Base-by-base conservation (phyloP, 2,888 invertebrate species). In the Clitarchus hookeri region DNA sequence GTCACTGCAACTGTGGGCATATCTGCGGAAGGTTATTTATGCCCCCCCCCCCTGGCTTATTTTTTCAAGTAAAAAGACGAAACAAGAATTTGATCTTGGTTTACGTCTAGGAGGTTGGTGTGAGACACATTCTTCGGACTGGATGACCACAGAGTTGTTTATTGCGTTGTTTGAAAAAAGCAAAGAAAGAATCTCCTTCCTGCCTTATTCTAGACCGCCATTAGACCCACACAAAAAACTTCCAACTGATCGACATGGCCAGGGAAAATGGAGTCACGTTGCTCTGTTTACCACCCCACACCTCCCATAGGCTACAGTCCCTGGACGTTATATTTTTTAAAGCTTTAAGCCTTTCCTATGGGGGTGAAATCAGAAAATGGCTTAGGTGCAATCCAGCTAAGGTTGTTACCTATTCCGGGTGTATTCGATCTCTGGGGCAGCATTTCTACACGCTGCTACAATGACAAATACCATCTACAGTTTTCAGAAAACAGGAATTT, bases 291-390 rank as follows among this genome's bases (percentile, higher is more conserved):
- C 82, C 9, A 27, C 82, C 82, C 19, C 82, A 82, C 82, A 82
- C 82, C 27, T 82, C 82, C 80, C 80, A 80, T 19, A 80, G 80
- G n/a, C 80, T 80, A 11, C 79, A 85, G 85, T 79, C 85, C 9
- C 23, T 79, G n/a, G 89, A 89, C 82, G 88, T 78, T 89, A 88
- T 83, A n/a, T n/a, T n/a, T 88, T 89, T 85, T 36, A 86, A 86
- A 9, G 89, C 88, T 0, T 82, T 89, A 25, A 89, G 88, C 26
- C 86, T 87, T 16, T 88, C 89, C 85, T 89, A 90, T 83, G 85
- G 85, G 12, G 36, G 87, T 6, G 89, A 88, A 25, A 84, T 87
- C 3, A 84, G 87, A 86, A 88, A 36, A 36, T 36, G 36, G 1
- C 36, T 36, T 36, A 36, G 36, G 4, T 36, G 36, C 36, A 36